Evolutionary conservation across 2,797 vertebrate genomes (phyloP).

Genomic region (Hyperoplus immaculatus): DNA sequence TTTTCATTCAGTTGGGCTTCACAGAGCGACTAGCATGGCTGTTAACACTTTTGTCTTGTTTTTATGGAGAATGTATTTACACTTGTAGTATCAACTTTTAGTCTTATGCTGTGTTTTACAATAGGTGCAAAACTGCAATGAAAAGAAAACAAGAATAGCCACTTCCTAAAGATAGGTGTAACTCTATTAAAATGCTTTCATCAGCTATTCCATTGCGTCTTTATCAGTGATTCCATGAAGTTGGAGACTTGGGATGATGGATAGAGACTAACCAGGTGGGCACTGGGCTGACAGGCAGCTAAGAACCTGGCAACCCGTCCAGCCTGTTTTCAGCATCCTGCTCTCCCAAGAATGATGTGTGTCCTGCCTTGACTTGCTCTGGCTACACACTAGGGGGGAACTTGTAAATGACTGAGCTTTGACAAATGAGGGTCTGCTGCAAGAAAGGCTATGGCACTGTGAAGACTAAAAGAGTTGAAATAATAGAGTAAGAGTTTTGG

Average conservation of each 20-base stretch:
- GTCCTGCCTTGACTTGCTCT: conserved; percentile 36
- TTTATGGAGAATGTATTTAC: background rate
- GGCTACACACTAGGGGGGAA: conserved; percentile 36
- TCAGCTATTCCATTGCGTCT: conserved; percentile 2
- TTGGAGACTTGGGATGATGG: conserved; percentile 25
- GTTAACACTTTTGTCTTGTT: background rate
- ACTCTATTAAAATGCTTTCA: background rate
- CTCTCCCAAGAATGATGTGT: conserved; percentile 57
- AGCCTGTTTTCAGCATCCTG: conserved; percentile 53
- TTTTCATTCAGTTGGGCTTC: background rate
- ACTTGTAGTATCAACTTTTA: background rate
- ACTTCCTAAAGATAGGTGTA: background rate
- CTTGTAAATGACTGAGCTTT: conserved; percentile 51
- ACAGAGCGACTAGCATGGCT: background rate
- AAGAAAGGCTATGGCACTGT: conserved; percentile 22
- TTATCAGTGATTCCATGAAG: conserved; percentile 17
- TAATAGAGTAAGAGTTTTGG: background rate
- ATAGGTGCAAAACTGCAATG: background rate
- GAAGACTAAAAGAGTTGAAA: background rate
- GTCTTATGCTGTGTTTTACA: background rate
- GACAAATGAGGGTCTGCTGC: conserved; percentile 52
- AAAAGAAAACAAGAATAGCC: background rate
- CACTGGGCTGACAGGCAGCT: conserved; percentile 50
- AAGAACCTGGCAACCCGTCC: conserved; percentile 63
- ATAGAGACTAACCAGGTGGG: conserved; percentile 50